Base-by-base conservation (phyloP, 2,113 vertebrate genomes). In the Lycocorax pyrrhopterus region DNA sequence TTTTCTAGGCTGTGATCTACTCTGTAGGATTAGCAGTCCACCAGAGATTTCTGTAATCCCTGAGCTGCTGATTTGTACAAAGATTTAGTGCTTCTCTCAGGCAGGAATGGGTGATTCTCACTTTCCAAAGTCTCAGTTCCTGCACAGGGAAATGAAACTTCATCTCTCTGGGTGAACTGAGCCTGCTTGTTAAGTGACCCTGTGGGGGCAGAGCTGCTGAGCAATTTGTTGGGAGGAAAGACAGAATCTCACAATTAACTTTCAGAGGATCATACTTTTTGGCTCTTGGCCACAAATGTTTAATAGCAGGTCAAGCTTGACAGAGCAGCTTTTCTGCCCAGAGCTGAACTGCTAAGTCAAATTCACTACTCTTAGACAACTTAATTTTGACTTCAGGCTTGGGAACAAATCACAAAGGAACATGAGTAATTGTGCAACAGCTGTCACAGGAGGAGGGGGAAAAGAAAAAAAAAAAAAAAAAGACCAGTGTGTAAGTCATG, bases 361-460 rank as follows among this genome's bases (percentile, higher is more conserved):
- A 94, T 87, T 56, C 49, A 47, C 67, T 91, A 5, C 22, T 69
- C 59, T 83, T 44, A 95, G 63, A 95, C 87, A 93, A 77, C 84
- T 94, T 88, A 77, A 95, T 96, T 91, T 94, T 94, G 59, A 80
- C 75, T 90, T 77, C 26, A 58, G 78, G 72, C 63, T 63, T 71
- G 67, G 75, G 66, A 43, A 83, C 39, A 46, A 86, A 74, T 91
- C 82, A 41, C 60, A 77, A 44, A 90, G 67, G 74, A 93, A 56
- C 30, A 51, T 4, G 2, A 76, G 56, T 39, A 91, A 69, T 53
- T 58, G 56, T 59, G 59, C 51, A 91, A 83, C 74, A 85, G 46
- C 87, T 96, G 82, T 71, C 87, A 88, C 1, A 18, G 21, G 44
- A 43, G 32, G 27, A 32, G 35, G 7, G 27, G 23, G 12, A 4